A percentile compares a stretch with the other conserved stretches of the same genome.
Conservation (phyloP, 2,888 invertebrate genomes). For the Leuctra nigra region DNA sequence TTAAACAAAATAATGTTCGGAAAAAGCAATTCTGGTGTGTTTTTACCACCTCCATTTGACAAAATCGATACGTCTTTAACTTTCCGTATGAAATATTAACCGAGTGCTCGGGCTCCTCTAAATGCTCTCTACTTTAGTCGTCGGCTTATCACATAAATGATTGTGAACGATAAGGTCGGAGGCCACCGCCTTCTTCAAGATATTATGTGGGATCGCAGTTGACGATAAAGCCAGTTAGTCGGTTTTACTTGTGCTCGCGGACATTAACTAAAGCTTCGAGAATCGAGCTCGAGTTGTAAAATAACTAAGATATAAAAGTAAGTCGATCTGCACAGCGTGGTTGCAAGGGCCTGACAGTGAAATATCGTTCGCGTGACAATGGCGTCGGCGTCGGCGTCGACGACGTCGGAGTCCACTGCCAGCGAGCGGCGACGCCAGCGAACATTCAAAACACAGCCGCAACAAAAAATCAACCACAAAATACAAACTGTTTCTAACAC, state of each 20-base stretch:
- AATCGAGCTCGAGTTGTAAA: constrained; percentile 3
- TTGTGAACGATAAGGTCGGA: constrained; percentile 1
- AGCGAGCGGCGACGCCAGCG: constrained; percentile 1
- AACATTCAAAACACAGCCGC: not conserved
- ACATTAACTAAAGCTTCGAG: not conserved
- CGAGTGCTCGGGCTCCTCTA: too few species aligned
- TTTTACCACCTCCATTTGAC: too few species aligned
- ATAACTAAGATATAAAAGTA: constrained; percentile 9
- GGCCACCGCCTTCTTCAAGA: not conserved
- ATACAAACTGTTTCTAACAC: not conserved
- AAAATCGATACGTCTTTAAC: too few species aligned
- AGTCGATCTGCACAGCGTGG: not conserved
- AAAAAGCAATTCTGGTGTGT: too few species aligned
- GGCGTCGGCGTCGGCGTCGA: constrained; percentile 10
- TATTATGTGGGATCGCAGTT: not conserved
- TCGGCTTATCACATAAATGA: too few species aligned
- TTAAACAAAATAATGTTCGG: too few species aligned
- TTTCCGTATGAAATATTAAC: too few species aligned
- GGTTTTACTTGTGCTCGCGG: not conserved
- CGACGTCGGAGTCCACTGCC: not conserved
- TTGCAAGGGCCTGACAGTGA: constrained; percentile 16
- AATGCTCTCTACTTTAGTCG: too few species aligned
- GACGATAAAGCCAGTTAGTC: not conserved
- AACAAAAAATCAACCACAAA: not conserved
- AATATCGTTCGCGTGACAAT: constrained; percentile 24